phyloP scores from a whole-genome alignment of 2,113 vertebrate genomes.

The Notarius lentiginosus region DNA sequence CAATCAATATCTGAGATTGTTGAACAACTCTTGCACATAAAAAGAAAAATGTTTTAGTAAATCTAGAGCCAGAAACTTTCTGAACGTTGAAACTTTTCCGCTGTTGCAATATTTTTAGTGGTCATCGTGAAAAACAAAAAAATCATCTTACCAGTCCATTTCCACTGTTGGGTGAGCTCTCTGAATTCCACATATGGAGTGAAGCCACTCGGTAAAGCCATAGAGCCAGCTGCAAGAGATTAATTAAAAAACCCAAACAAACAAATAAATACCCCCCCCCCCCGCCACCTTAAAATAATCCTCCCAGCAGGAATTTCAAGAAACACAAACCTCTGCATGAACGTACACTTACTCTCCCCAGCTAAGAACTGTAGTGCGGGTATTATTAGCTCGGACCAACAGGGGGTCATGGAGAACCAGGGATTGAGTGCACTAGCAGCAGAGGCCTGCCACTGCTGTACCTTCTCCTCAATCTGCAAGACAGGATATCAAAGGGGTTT shows the following conservation, averaged over 20 bases:
- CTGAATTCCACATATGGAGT: conserved; percentile 89
- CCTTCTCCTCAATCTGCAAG: conserved; percentile 88
- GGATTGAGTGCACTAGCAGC: conserved; percentile 88
- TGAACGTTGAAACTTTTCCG: neutral
- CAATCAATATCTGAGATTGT: neutral
- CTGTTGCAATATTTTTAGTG: neutral
- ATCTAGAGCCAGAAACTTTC: neutral
- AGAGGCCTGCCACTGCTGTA: conserved; percentile 89
- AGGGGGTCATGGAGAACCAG: conserved; percentile 89
- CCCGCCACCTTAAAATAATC: neutral
- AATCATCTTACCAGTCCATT: conserved; percentile 81
- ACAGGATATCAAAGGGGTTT: neutral
- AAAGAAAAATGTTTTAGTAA: neutral
- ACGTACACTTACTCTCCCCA: conserved; percentile 86
- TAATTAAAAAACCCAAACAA: neutral
- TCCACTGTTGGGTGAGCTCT: conserved; percentile 93
- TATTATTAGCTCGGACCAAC: conserved; percentile 92
- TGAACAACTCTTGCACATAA: neutral
- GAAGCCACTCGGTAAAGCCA: conserved; percentile 84
- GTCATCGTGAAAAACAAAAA: neutral
- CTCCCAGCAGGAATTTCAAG: neutral
- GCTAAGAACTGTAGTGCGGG: conserved; percentile 90
- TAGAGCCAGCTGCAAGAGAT: conserved; percentile 66
- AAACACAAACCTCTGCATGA: neutral
- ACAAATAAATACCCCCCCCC: neutral